A percentile compares a stretch with the other conserved stretches of the same genome.
phyloP scores from a whole-genome alignment of 2,797 vertebrate genomes.

The Australoheros facetus region DNA sequence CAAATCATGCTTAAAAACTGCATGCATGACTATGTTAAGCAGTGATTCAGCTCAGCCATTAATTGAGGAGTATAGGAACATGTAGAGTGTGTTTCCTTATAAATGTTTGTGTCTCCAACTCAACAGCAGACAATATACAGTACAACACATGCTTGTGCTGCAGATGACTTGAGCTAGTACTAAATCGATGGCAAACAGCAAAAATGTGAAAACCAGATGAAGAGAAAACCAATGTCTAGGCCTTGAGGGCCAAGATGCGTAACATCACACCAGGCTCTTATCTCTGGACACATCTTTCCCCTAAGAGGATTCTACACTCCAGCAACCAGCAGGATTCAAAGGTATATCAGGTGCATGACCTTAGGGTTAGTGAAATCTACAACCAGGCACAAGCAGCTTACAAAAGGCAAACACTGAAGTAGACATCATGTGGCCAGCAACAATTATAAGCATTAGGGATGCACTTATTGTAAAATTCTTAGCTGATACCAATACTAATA shows the following conservation, averaged over 20 bases:
- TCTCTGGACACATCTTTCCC: slow-evolving; percentile 74
- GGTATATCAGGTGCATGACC: slow-evolving; percentile 83
- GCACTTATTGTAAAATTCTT: not conserved
- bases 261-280: slow-evolving; percentile 80
- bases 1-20: not conserved
- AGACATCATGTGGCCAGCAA: slow-evolving; percentile 34
- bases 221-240: slow-evolving; percentile 71
- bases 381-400: slow-evolving; percentile 60
- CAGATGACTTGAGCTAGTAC: slow-evolving; percentile 38
- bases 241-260: slow-evolving; percentile 76
- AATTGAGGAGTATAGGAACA: not conserved
- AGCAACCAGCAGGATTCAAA: slow-evolving; percentile 78
- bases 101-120: not conserved
- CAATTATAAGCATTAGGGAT: slow-evolving; percentile 15
- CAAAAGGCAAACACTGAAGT: slow-evolving; percentile 49
- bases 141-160: slow-evolving; percentile 36
- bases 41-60: not conserved
- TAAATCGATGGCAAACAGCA: slow-evolving; percentile 67
- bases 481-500: not conserved
- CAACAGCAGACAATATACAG: slow-evolving; percentile 39
- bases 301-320: slow-evolving; percentile 76
- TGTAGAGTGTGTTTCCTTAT: not conserved
- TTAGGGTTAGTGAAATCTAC: slow-evolving; percentile 75
- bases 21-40: not conserved
- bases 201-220: slow-evolving; percentile 66